Evolutionary conservation across 2,888 invertebrate genomes (phyloP).

Genomic region (Urechis unicinctus): DNA sequence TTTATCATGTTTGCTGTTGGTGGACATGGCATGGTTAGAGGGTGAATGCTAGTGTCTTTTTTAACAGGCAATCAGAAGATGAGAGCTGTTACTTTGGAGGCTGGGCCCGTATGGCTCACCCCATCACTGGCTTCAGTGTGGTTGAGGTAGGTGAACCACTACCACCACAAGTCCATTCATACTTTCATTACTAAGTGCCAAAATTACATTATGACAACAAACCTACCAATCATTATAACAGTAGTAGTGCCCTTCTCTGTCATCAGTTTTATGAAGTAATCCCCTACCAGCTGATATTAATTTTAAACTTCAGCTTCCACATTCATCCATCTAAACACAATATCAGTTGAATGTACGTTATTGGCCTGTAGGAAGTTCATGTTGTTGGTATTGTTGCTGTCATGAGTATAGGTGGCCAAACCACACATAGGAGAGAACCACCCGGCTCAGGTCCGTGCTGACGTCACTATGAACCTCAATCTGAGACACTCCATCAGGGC

Average conservation of each 20-base stretch:
- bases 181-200: no score
- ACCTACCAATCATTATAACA: no score
- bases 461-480: constrained; percentile 85
- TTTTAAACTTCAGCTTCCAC: no score
- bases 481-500: constrained; percentile 83
- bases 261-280: no score
- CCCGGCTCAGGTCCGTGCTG: constrained; percentile 91
- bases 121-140: constrained; percentile 83
- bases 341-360: not conserved
- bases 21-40: not conserved
- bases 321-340: no score
- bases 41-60: not conserved
- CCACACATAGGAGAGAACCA: constrained; percentile 74
- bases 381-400: not conserved
- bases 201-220: no score
- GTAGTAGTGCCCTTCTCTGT: no score
- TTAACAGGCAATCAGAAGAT: constrained; percentile 74
- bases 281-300: no score
- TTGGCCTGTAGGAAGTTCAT: not conserved
- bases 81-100: constrained; percentile 72
- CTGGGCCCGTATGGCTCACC: constrained; percentile 98
- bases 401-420: constrained; percentile 52
- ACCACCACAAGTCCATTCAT: no score
- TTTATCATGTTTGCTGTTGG: not conserved
- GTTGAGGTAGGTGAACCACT: constrained; percentile 70